These are phyloP conservation scores for Gonioctena quinquepunctata DNA, from an alignment of 1,140 invertebrate genomes.

Conservation along the genomic window DNA sequence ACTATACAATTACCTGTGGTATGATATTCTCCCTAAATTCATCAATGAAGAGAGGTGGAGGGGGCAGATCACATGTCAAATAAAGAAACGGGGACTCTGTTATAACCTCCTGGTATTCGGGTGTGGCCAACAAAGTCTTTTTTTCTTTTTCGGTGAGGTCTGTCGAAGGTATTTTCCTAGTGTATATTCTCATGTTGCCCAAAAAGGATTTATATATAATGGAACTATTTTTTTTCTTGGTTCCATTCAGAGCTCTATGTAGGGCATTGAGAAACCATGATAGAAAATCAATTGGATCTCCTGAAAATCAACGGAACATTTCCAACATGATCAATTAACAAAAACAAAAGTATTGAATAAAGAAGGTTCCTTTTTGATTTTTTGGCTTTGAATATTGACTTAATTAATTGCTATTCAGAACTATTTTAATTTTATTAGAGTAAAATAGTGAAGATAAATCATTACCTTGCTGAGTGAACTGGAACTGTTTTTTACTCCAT, in stretches of 20 bases:
- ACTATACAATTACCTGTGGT: slow-evolving; percentile 84
- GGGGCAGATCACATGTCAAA: slow-evolving; percentile 94
- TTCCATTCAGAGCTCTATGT: slow-evolving; percentile 88
- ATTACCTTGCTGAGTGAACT: slow-evolving; percentile 96
- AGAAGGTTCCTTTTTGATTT: background rate
- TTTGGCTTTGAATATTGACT: background rate
- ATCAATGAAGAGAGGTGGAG: slow-evolving; percentile 95
- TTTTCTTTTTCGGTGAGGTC: slow-evolving; percentile 90
- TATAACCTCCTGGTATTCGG: slow-evolving; percentile 86
- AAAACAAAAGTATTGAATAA: no score
- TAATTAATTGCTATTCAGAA: background rate
- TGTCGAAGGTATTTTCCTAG: slow-evolving; percentile 90
- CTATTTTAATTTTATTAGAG: no score
- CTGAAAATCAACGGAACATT: no score
- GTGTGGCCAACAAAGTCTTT: slow-evolving; percentile 74
- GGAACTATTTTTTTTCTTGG: slow-evolving; percentile 80
- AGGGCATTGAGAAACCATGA: slow-evolving; percentile 96
- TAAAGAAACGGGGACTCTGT: slow-evolving; percentile 93
- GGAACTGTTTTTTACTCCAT: slow-evolving; percentile 97
- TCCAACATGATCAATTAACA: no score
- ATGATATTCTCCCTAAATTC: slow-evolving; percentile 98
- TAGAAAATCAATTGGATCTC: slow-evolving; percentile 96
- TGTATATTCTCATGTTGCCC: slow-evolving; percentile 94
- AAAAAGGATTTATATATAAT: slow-evolving; percentile 96
- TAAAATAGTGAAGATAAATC: no score